Percentiles rank a stretch among this genome's conserved stretches.
These are phyloP conservation scores for Drosophila basisetae DNA, from an alignment of 2,888 invertebrate genomes.

Conservation along the genomic window DNA sequence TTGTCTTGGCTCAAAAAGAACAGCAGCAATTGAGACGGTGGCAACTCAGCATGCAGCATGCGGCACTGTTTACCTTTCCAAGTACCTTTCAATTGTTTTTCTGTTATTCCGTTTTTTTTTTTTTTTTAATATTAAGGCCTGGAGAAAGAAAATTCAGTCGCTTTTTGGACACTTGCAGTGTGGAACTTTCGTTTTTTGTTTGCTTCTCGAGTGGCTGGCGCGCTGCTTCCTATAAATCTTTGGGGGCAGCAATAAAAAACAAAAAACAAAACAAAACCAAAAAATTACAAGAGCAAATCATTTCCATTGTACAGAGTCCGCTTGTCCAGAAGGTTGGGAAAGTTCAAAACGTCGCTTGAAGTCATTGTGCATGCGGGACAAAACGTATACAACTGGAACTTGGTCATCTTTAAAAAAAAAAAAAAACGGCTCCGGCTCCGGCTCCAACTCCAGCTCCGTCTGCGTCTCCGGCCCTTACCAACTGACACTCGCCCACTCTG, in stretches of 20 bases:
- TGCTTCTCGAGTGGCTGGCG: conserved; percentile 59
- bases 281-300: conserved; percentile 55
- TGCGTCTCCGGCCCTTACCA: conserved; percentile 27
- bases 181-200: conserved; percentile 77
- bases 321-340: conserved; percentile 65
- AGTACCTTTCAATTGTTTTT: conserved; percentile 74
- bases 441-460: conserved; percentile 1
- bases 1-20: conserved; percentile 41
- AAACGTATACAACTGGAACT: conserved; percentile 38
- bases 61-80: conserved; percentile 54
- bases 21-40: conserved; percentile 47
- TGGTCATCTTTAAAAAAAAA: conserved; percentile 54
- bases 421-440: background rate
- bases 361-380: conserved; percentile 68
- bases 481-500: conserved; percentile 66
- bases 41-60: conserved; percentile 25
- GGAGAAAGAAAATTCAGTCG: conserved; percentile 54
- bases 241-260: conserved; percentile 49
- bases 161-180: conserved; percentile 54
- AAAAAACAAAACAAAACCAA: conserved; percentile 29
- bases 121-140: conserved; percentile 37
- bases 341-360: conserved; percentile 60
- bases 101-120: conserved; percentile 19
- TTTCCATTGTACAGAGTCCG: conserved; percentile 65
- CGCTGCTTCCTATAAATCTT: conserved; percentile 76